Conservation (phyloP, 1,140 invertebrate genomes). For the Diplogasteroides magnus region DNA sequence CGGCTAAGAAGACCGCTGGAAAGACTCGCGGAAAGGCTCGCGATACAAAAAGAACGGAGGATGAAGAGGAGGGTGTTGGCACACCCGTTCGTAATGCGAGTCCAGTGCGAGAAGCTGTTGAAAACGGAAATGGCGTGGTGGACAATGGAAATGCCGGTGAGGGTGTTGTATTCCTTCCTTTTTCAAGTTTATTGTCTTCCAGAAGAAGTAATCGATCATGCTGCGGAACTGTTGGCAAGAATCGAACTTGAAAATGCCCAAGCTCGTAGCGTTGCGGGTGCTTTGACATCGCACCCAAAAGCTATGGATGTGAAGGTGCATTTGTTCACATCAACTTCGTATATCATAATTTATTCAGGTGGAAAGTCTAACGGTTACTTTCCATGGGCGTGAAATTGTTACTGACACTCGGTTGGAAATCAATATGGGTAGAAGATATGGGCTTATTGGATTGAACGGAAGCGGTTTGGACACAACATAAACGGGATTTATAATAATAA, state of each 20-base stretch:
- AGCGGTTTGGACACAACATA: constrained; percentile 67
- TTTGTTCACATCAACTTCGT: constrained; percentile 70
- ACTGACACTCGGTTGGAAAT: constrained; percentile 91
- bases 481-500: constrained; percentile 5
- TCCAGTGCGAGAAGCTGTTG: no score
- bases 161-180: neutral
- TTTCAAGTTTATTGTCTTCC: neutral
- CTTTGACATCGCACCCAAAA: constrained; percentile 84
- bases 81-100: constrained; percentile 34
- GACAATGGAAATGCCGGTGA: no score
- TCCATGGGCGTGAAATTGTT: constrained; percentile 90
- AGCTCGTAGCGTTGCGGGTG: constrained; percentile 86
- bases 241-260: constrained; percentile 79
- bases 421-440: constrained; percentile 91
- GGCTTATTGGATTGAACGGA: constrained; percentile 90
- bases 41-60: constrained; percentile 56
- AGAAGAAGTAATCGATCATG: constrained; percentile 39
- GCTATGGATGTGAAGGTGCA: constrained; percentile 93
- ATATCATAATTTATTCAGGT: neutral
- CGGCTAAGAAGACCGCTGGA: constrained; percentile 91
- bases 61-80: constrained; percentile 54
- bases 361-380: constrained; percentile 66
- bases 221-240: constrained; percentile 68
- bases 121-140: no score
- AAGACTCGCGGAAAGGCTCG: constrained; percentile 65